phyloP scores from a whole-genome alignment of 2,113 vertebrate species.

The Bombycilla garrulus region DNA sequence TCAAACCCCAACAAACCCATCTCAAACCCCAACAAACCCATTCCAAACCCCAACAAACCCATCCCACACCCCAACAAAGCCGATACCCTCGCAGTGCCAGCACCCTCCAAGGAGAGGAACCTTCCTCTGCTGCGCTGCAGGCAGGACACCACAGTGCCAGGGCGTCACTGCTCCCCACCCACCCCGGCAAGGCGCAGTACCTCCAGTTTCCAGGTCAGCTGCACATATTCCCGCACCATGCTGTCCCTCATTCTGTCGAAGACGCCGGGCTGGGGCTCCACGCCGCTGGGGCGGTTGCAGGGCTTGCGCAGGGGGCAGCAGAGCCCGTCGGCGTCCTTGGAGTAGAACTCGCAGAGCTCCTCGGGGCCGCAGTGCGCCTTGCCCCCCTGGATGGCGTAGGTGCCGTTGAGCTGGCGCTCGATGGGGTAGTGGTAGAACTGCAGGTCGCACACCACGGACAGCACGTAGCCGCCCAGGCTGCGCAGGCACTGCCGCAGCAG shows the following conservation, averaged over 20 bases:
- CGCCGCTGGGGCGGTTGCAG: slow-evolving; percentile 82
- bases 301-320: slow-evolving; percentile 86
- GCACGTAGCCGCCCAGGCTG: slow-evolving; percentile 91
- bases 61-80: no score
- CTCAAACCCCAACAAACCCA: no score
- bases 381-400: slow-evolving; percentile 87
- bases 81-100: neutral
- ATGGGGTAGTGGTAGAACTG: slow-evolving; percentile 90
- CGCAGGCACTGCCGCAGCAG: slow-evolving; percentile 92
- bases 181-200: slow-evolving; percentile 47
- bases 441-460: slow-evolving; percentile 86
- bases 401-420: slow-evolving; percentile 93
- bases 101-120: neutral
- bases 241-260: slow-evolving; percentile 90
- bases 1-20: no score
- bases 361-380: slow-evolving; percentile 91
- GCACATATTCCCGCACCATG: slow-evolving; percentile 93
- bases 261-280: slow-evolving; percentile 76
- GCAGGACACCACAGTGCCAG: rapidly evolving
- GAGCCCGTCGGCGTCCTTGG: slow-evolving; percentile 89
- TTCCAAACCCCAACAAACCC: no score
- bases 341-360: slow-evolving; percentile 94
- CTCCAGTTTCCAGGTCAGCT: slow-evolving; percentile 92
- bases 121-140: no score
- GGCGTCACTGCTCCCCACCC: neutral